These are phyloP conservation scores for Drosophila antonietae DNA, from an alignment of 2,888 invertebrate species.

Conservation along the genomic window DNA sequence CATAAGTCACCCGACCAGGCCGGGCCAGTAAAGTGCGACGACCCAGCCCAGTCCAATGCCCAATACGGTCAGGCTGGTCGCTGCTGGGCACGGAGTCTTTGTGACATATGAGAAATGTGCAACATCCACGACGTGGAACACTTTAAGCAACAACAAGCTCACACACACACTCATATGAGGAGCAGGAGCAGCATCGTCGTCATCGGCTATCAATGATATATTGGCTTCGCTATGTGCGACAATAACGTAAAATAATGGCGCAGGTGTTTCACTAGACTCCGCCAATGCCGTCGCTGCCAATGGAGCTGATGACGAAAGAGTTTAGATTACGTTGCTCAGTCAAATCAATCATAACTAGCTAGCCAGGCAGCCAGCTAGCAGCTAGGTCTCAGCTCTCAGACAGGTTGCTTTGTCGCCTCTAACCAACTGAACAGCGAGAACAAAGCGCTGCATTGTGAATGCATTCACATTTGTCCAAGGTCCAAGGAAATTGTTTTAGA, in stretches of 20 bases:
- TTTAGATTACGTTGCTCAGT: slow-evolving; percentile 70
- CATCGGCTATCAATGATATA: slow-evolving; percentile 71
- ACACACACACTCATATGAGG: slow-evolving; percentile 37
- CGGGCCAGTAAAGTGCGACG: slow-evolving; percentile 16
- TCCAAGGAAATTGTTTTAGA: slow-evolving; percentile 24
- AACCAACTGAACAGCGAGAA: slow-evolving; percentile 10
- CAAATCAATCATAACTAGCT: slow-evolving; percentile 70
- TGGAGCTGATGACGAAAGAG: slow-evolving; percentile 60
- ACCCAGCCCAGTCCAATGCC: slow-evolving; percentile 34
- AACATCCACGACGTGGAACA: slow-evolving; percentile 65
- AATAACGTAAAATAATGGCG: slow-evolving; percentile 82
- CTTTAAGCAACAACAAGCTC: slow-evolving; percentile 25
- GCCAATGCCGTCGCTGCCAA: slow-evolving; percentile 17
- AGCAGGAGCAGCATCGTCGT: slow-evolving; percentile 36
- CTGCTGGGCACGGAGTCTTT: slow-evolving; percentile 53
- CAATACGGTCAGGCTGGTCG: slow-evolving; percentile 49
- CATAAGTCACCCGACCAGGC: slow-evolving; percentile 74
- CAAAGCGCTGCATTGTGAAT: slow-evolving; percentile 19
- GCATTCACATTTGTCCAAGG: slow-evolving; percentile 30
- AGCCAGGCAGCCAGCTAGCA: background rate
- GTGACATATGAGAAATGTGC: slow-evolving; percentile 80
- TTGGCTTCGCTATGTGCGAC: slow-evolving; percentile 73
- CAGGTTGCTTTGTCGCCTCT: background rate
- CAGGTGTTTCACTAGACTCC: slow-evolving; percentile 76
- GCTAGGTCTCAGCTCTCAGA: background rate